Conservation (phyloP, 2,888 invertebrate genomes). For the Acleris cristana region DNA sequence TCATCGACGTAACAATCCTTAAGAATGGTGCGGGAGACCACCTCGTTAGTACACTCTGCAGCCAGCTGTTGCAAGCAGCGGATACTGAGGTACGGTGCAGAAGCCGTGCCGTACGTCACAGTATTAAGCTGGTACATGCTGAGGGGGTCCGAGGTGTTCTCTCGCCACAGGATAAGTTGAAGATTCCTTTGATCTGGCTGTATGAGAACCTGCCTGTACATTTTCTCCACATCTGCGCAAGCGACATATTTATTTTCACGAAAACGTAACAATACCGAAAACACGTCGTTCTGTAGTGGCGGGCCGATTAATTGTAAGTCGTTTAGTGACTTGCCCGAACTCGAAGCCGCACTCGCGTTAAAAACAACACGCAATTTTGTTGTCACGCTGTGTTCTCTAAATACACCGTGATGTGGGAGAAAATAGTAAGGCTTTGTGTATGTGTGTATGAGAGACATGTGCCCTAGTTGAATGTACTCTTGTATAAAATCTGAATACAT, state of each 20-base stretch:
- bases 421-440: neutral
- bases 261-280: neutral
- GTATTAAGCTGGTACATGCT: neutral
- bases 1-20: constrained; percentile 3
- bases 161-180: neutral
- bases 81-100: neutral
- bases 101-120: neutral
- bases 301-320: neutral
- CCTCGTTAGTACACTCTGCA: neutral
- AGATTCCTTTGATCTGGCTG: neutral
- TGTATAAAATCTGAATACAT: neutral
- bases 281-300: neutral
- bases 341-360: neutral
- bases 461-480: neutral
- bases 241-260: neutral
- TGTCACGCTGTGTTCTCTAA: neutral
- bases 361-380: neutral
- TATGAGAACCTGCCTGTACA: neutral
- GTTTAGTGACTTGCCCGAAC: neutral
- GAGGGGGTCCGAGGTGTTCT: neutral
- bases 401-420: neutral
- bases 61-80: neutral
- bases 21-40: neutral
- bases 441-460: neutral
- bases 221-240: neutral